Evolutionary conservation across 2,888 invertebrate species (phyloP).

Genomic region (Lasioglossum malachurum): DNA sequence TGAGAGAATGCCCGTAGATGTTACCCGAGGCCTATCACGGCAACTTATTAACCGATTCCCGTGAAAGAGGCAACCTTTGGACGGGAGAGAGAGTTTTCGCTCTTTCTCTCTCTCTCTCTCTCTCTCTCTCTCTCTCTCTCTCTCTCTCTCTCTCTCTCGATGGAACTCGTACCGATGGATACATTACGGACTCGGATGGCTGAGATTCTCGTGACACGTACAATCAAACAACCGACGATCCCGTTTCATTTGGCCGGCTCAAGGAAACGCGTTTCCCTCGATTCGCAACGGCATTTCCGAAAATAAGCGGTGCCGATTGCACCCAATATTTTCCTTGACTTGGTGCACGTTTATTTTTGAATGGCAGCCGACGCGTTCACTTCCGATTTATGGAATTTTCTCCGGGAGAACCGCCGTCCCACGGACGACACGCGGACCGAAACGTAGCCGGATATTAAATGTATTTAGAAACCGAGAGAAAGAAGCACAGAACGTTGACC

Average conservation of each 20-base stretch:
- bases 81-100: not conserved
- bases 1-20: conserved; percentile 64
- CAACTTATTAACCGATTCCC: conserved; percentile 24
- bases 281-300: conserved; percentile 21
- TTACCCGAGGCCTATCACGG: not conserved
- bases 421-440: not conserved
- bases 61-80: not conserved
- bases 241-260: conserved; percentile 8
- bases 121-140: not conserved
- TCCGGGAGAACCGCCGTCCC: not conserved
- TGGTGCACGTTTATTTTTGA: conserved; percentile 36
- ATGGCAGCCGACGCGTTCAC: conserved; percentile 29
- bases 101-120: not conserved
- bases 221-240: conserved; percentile 15
- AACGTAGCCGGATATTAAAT: conserved; percentile 53
- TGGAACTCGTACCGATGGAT: not conserved
- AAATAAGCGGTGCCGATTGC: conserved; percentile 14
- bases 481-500: conserved; percentile 69
- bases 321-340: not conserved
- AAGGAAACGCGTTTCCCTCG: conserved; percentile 13
- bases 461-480: conserved; percentile 59
- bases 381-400: conserved; percentile 25
- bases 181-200: not conserved
- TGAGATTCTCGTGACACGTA: not conserved
- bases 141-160: not conserved